A percentile compares a stretch with the other conserved stretches of the same genome.
phyloP scores from a whole-genome alignment of 2,888 invertebrate genomes.

The Anthophora plumipes region DNA sequence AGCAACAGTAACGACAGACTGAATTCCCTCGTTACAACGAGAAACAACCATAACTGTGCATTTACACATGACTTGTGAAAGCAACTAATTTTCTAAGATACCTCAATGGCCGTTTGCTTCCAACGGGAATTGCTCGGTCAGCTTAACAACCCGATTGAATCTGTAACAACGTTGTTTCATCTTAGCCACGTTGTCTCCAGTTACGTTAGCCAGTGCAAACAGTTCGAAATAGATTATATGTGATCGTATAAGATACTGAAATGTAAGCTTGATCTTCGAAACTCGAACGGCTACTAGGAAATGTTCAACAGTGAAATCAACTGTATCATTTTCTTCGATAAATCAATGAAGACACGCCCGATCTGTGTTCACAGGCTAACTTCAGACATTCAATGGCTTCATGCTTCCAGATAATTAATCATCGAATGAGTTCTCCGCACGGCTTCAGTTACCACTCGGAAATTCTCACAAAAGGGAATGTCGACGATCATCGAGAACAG shows the following conservation, averaged over 20 bases:
- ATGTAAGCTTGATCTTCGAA: background rate
- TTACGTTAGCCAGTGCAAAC: background rate
- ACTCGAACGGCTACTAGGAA: background rate
- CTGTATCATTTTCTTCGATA: slow-evolving; percentile 29
- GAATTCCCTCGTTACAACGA: background rate
- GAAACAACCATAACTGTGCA: slow-evolving; percentile 7
- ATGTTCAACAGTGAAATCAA: slow-evolving; percentile 27
- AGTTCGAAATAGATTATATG: background rate
- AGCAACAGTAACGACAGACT: background rate
- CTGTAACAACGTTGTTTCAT: slow-evolving; percentile 29
- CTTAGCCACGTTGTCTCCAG: background rate
- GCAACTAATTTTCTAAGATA: slow-evolving; percentile 26
- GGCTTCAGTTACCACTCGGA: background rate
- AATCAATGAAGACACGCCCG: slow-evolving; percentile 30
- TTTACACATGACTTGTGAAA: background rate
- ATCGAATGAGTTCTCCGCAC: slow-evolving; percentile 1
- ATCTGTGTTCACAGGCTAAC: slow-evolving; percentile 18
- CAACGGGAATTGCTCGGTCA: slow-evolving; percentile 34
- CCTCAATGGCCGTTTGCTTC: background rate
- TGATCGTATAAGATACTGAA: background rate
- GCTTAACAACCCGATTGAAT: slow-evolving; percentile 20
- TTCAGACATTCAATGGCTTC: background rate
- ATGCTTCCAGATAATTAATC: slow-evolving; percentile 35
- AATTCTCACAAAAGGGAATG: background rate
- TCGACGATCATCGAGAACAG: background rate